Evolutionary conservation across 2,113 vertebrate species (phyloP), one percentile per base, ranked within the genome.

Genomic region (Xiphias gladius): DNA sequence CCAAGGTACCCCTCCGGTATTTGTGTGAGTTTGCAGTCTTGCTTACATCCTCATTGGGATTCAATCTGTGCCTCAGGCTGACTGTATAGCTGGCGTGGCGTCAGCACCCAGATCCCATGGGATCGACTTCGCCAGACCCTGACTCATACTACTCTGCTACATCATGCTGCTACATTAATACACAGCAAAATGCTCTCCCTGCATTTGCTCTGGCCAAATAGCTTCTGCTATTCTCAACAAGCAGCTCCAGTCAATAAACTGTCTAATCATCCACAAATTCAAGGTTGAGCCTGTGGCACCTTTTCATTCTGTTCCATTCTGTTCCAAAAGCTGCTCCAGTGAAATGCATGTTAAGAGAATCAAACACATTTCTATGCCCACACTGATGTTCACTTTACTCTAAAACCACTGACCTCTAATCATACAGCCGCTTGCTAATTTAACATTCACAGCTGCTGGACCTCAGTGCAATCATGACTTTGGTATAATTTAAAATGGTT

Each of bases 121-220:
- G 93, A 88, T 82, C 41, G 74, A n/a, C 65, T 61, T 75, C 30
- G 19, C 89, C 87, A 91, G 89, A 87, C 77, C 84, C 76, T 92
- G 89, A 93, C 80, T 93, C 87, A 88, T 26, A 59, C 82, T 66
- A 64, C 64, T 70, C 73, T 55, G 71, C 68, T 61, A 37, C 77
- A 59, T 54, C 46, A 17, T 4, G 62, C 81, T 54, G 68, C 69
- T 48, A 30, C 83, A 63, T 74, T 70, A 46, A 85, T 30, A 61
- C 66, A 41, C 63, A 26, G 68, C 24, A 73, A 80, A 83, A 74
- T 4, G 22, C 58, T 79, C 72, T n/a, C 64, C 61, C 57, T 65
- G 50, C 57, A 30, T 81, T 65, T 52, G 77, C 57, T 85, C 52
- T 2, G 41, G 39, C 30, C 9, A 26, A 52, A 71, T 7, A 50